phyloP scores from a whole-genome alignment of 2,113 vertebrate genomes.

The Catharus fuscescens region DNA sequence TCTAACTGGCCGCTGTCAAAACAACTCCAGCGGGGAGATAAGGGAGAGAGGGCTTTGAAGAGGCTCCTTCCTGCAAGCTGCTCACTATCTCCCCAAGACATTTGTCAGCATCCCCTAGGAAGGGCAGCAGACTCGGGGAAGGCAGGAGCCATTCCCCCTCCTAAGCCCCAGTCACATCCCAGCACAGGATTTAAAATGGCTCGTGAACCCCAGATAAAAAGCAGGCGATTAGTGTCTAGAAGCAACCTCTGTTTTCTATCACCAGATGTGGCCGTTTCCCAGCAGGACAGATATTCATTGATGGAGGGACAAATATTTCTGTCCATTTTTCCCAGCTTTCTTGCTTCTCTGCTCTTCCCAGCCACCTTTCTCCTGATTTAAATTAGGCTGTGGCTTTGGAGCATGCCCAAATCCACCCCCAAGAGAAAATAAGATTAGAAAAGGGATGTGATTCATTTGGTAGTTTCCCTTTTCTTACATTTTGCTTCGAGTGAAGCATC shows the following conservation, averaged over 20 bases:
- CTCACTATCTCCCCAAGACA: constrained; percentile 54
- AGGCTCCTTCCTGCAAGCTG: constrained; percentile 67
- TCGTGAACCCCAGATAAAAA: constrained; percentile 41
- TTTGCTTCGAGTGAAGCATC: background rate
- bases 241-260: constrained; percentile 54
- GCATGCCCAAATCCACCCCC: constrained; percentile 51
- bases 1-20: constrained; percentile 77
- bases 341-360: background rate
- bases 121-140: constrained; percentile 46
- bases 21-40: constrained; percentile 79
- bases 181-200: constrained; percentile 25
- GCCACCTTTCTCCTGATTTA: constrained; percentile 63
- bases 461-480: constrained; percentile 27
- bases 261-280: constrained; percentile 7
- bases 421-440: constrained; percentile 61
- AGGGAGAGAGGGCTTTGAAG: constrained; percentile 70
- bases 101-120: constrained; percentile 62
- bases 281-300: constrained; percentile 23
- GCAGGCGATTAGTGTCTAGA: constrained; percentile 8
- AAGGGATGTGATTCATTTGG: constrained; percentile 69
- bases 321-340: constrained; percentile 7
- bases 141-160: constrained; percentile 14
- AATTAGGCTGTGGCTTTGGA: constrained; percentile 66
- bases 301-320: constrained; percentile 45
- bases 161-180: constrained; percentile 31